These are phyloP conservation scores for Ferrisia virgata DNA, from an alignment of 2,888 invertebrate genomes.

Conservation along the genomic window DNA sequence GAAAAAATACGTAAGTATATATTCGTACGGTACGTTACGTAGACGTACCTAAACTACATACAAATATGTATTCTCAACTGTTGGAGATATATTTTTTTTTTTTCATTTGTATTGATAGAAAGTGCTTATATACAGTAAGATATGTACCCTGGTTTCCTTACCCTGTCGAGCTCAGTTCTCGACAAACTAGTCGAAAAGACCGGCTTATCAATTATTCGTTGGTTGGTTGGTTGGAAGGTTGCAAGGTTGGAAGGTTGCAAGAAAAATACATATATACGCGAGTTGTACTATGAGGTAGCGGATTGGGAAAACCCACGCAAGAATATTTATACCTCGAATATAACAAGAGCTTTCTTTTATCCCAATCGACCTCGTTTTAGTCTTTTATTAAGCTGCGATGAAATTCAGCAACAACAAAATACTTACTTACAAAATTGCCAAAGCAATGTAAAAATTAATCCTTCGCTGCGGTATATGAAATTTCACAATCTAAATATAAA, in stretches of 20 bases:
- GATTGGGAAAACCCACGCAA: neutral
- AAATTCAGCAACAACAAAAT: too few species aligned
- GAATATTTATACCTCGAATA: neutral
- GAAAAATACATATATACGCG: too few species aligned
- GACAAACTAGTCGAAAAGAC: conserved; percentile 1
- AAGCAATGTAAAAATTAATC: too few species aligned
- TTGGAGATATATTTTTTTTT: neutral
- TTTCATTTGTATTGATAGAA: neutral
- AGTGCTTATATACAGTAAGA: neutral
- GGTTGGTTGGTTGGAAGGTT: neutral
- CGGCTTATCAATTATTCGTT: neutral
- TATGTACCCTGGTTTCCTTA: neutral
- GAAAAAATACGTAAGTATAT: too few species aligned
- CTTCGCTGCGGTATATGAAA: too few species aligned
- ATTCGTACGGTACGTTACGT: too few species aligned
- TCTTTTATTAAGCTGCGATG: too few species aligned
- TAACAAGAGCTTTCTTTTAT: neutral
- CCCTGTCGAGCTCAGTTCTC: neutral
- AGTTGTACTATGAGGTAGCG: neutral
- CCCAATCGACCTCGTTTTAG: neutral
- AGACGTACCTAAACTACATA: too few species aligned
- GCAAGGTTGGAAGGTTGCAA: too few species aligned
- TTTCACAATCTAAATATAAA: too few species aligned
- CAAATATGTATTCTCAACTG: neutral
- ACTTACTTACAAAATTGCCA: too few species aligned